Base-by-base conservation (phyloP, 2,888 invertebrate species). In the Chrysomela aeneicollis region DNA sequence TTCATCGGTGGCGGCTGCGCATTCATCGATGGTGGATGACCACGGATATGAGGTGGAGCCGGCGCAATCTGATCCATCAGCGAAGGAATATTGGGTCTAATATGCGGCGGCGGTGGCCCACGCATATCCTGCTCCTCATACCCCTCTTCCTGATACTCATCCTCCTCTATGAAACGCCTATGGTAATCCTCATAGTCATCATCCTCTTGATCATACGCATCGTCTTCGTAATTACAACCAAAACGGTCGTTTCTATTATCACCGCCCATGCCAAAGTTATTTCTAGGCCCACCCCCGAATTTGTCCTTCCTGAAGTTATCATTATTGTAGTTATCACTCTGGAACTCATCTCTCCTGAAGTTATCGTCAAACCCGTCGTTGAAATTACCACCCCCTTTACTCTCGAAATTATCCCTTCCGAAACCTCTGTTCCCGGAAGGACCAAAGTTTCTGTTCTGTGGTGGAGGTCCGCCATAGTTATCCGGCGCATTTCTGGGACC, bases 121-220 rank as follows among this genome's bases (percentile, higher is more conserved):
- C 49, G 60, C 55, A 19, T 42, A n/a, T n/a, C 42, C 21, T 32
- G 47, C 22, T 35, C 35, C 8, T 35, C 10, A 10, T 35, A 35
- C 9, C 35, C 2, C 2, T 35, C 42, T 42, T 42, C 15, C 42
- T 67, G 54, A 51, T 69, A 66, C 8, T 59, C 35, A 55, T 63
- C 65, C n/a, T 74, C 73, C 1, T 71, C 73, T 12, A 68, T 70
- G 59, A 74, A 74, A 68, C 63, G 71, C 19, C 70, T 58, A 59
- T 76, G 71, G 63, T 71, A 74, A 35, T 72, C 68, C 3, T 76
- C 73, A 63, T 68, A 75, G 47, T 74, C 72, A 2, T 76, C 70
- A 15, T 73, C 71, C 32, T 74, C 71, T 26, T 73, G 69, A 65
- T 71, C 55, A 51, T 63, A 49, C n/a, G n/a, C n/a, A 9, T 46